Evolutionary conservation across 2,888 invertebrate genomes (phyloP), one percentile per base, ranked within the genome.

Genomic region (Rhamnusium bicolor): DNA sequence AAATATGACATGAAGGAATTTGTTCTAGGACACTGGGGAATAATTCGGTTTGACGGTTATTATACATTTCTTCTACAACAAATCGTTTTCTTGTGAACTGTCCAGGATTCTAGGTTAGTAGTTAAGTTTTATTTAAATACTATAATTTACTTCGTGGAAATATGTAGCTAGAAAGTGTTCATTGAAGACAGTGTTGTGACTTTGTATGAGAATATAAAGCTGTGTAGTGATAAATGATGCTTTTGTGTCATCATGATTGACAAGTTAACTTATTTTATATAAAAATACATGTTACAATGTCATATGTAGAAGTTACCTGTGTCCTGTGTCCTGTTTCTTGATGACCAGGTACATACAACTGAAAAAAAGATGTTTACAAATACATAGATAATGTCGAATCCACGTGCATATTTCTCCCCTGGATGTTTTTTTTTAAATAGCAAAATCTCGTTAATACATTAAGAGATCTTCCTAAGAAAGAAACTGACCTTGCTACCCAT

Each of bases 1-100:
- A 32, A 58, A 58, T n/a, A 29, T 19, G 53, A 53, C 53, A 32
- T 65, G 32, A 54, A 65, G 16, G 53, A 49, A 32, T 27, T 65
- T 65, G 65, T 54, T 49, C 54, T n/a, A 32, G 16, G 3, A 6
- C 65, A 12, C 65, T n/a, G 21, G 65, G 29, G 65, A 65, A 51
- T 53, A 53, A 65, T 65, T 29, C 65, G 29, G 53, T 65, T 32
- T 32, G n/a, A 40, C 3, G 32, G 10, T 58, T 19, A 32, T 51
- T 14, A 12, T 10, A 10, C 21, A 53, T 29, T 29, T 18, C 29
- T 32, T 7, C 0, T 2, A 14, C 16, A 32, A 54, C 65, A 29
- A 53, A 32, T 47, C 32, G 18, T 32, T 53, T 47, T 29, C 24
- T 27, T n/a, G 5, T 14, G 40, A 51, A 51, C 12, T 65, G 40